phyloP scores from a whole-genome alignment of 2,888 invertebrate genomes.

The Aelia acuminata region DNA sequence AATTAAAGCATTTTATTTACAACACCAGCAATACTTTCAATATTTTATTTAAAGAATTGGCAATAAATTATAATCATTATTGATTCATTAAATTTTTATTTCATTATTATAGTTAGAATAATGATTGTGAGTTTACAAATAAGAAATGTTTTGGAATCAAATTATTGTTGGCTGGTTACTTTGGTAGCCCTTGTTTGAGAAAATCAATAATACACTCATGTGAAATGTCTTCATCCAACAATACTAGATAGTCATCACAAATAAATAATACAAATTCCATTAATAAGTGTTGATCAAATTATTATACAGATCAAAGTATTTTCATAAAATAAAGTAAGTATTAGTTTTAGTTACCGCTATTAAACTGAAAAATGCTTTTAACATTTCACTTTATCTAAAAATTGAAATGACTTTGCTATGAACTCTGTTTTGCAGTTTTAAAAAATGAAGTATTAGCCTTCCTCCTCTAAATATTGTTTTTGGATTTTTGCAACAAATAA shows the following conservation, averaged over 20 bases:
- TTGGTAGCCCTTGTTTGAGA: conserved; percentile 46
- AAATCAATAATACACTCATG: conserved; percentile 62
- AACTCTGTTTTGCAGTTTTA: neutral
- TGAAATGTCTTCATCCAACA: conserved; percentile 43
- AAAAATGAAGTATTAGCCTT: neutral
- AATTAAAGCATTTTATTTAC: neutral
- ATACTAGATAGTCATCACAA: neutral
- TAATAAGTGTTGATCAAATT: neutral
- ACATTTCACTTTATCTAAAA: neutral
- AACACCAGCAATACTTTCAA: neutral
- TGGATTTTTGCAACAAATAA: neutral
- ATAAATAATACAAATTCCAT: conserved; percentile 11
- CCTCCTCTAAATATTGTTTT: neutral
- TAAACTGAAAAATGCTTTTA: neutral
- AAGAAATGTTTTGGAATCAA: neutral
- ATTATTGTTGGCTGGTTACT: neutral
- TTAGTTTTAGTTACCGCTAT: neutral
- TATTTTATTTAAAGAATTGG: neutral
- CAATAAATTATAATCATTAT: neutral
- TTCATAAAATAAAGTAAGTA: conserved; percentile 13
- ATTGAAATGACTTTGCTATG: neutral
- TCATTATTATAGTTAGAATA: neutral
- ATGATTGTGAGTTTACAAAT: neutral
- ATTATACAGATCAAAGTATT: neutral
- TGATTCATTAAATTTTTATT: neutral